phyloP scores from a whole-genome alignment of 2,113 vertebrate genomes.

The Chaetodon trifascialis region DNA sequence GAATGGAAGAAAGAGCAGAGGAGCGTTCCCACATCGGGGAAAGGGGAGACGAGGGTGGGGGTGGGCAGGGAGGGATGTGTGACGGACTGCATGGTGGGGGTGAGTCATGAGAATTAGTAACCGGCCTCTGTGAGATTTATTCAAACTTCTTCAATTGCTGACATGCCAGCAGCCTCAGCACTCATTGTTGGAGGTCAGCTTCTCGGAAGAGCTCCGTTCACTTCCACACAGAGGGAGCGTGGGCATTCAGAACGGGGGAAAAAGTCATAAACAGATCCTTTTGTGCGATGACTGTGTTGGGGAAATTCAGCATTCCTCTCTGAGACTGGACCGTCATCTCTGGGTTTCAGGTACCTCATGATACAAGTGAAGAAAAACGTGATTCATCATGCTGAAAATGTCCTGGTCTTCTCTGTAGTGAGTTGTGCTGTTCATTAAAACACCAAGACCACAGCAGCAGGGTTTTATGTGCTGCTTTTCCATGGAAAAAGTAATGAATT shows the following conservation, averaged over 20 bases:
- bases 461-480: slow-evolving; percentile 18
- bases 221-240: slow-evolving; percentile 11
- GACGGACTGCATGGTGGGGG: slow-evolving; percentile 28
- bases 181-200: slow-evolving; percentile 46
- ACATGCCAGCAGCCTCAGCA: slow-evolving; percentile 30
- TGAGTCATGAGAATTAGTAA: slow-evolving; percentile 78
- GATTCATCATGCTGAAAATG: not conserved
- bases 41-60: not conserved
- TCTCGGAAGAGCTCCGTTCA: slow-evolving; percentile 52
- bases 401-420: not conserved
- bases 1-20: slow-evolving; percentile 71
- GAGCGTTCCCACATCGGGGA: slow-evolving; percentile 71
- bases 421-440: slow-evolving; percentile 13
- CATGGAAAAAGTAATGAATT: slow-evolving; percentile 10
- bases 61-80: slow-evolving; percentile 33
- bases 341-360: not conserved
- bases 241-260: not conserved
- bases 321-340: not conserved
- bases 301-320: slow-evolving; percentile 33
- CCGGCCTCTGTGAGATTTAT: slow-evolving; percentile 55
- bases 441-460: slow-evolving; percentile 1
- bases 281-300: slow-evolving; percentile 34
- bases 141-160: slow-evolving; percentile 56
- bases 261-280: slow-evolving; percentile 38
- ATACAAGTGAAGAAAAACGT: not conserved